Evolutionary conservation across 2,113 vertebrate species (phyloP), one percentile per base, ranked within the genome.

Genomic region (Ursus arctos): DNA sequence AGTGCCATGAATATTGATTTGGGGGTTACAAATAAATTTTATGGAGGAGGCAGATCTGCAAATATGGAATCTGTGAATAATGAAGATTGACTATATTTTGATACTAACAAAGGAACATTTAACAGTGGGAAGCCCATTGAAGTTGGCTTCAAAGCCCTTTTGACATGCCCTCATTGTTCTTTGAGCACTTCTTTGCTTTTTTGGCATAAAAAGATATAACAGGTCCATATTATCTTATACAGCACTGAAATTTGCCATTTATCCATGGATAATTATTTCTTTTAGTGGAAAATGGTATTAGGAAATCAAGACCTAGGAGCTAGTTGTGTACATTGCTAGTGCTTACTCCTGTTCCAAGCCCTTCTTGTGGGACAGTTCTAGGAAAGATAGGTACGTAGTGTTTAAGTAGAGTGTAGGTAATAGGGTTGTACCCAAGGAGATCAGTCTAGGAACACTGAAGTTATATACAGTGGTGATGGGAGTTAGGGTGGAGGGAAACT

Each of bases 181-280:
- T 67, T 57, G 24, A 91, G 31, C 4, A 81, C 8, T 65, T 81
- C 57, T 94, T 80, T 74, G 12, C 36, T 95, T 95, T 95, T 93
- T 6, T 81, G 43, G 11, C 15, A 81, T 3, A 74, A 65, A 55
- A 55, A 80, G 18, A 59, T 85, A 63, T 80, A 81, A n/a, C 36
- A 85, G 12, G 28, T 43, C 6, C 51, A 31, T 72, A 10, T 92
- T 49, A 67, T 82, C 81, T 76, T n/a, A 43, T 43, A 57, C 6
- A 79, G 6, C 6, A 22, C 40, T 80, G 19, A 94, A 69, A 15
- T 53, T 85, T 74, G 12, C 21, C 31, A 80, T 85, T 86, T 92
- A 63, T 74, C 4, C 4, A 33, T 77, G 26, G 21, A 57, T 49
- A 87, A 87, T 65, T 4, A 28, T 81, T 72, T 69, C 13, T 57